Conservation (phyloP, 2,797 vertebrate genomes). For the Thripadectes ignobilis region DNA sequence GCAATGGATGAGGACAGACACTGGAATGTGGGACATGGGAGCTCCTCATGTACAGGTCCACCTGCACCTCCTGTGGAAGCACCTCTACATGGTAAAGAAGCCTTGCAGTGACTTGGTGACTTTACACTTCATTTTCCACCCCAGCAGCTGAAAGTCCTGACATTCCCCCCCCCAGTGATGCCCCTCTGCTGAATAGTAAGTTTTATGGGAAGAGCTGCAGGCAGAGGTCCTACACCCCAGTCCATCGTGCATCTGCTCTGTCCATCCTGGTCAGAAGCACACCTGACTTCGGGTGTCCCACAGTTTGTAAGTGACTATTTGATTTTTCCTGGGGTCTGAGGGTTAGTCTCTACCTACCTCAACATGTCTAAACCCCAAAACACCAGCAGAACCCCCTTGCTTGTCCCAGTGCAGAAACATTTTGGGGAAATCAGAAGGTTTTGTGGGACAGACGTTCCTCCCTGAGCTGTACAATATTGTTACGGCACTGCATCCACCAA, state of each 20-base stretch:
- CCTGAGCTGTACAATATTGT: not conserved
- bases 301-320: fast-evolving
- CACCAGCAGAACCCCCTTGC: not conserved
- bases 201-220: not conserved
- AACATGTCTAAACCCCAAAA: not conserved
- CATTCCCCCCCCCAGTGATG: not conserved
- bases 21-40: not conserved
- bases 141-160: not conserved
- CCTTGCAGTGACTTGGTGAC: not conserved
- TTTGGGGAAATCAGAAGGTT: not conserved
- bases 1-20: not conserved
- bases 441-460: not conserved
- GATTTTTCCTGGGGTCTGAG: not conserved
- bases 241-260: not conserved
- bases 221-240: not conserved
- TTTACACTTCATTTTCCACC: not conserved
- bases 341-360: not conserved
- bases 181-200: not conserved
- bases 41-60: not conserved
- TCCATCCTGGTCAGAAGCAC: not conserved
- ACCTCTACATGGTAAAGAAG: not conserved
- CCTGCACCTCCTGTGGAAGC: not conserved
- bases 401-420: not conserved
- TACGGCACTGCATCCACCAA: fast-evolving
- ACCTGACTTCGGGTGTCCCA: not conserved